These are phyloP conservation scores for Penaeus japonicus DNA, from an alignment of 1,140 invertebrate genomes.

Conservation along the genomic window DNA sequence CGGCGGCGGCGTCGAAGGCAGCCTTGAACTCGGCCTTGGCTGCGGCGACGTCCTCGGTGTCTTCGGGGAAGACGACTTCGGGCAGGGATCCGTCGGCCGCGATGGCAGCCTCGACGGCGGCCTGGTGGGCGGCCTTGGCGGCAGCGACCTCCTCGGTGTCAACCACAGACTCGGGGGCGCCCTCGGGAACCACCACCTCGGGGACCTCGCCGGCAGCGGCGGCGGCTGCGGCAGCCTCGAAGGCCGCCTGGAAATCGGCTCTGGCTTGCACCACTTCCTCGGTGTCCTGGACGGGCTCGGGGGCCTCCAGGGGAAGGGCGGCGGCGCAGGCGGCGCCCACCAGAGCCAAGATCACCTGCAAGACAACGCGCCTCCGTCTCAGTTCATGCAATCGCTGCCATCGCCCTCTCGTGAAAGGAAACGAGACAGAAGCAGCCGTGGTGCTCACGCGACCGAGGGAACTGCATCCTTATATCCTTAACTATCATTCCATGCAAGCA, in stretches of 20 bases:
- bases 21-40: conserved; percentile 50
- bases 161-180: background rate
- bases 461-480: too few relatives aligned
- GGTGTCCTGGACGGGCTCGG: conserved; percentile 16
- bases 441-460: too few relatives aligned
- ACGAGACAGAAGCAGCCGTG: too few relatives aligned
- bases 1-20: conserved; percentile 19
- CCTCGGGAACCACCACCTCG: background rate
- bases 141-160: conserved; percentile 33
- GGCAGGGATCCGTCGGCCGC: conserved; percentile 41
- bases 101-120: conserved; percentile 10
- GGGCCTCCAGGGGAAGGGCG: conserved; percentile 29
- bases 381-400: too few relatives aligned
- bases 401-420: too few relatives aligned
- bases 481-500: too few relatives aligned
- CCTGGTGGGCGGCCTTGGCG: conserved; percentile 18
- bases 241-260: conserved; percentile 17
- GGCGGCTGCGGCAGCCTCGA: background rate
- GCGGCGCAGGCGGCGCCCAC: conserved; percentile 40
- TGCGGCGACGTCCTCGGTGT: conserved; percentile 51
- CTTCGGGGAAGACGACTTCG: conserved; percentile 33
- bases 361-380: too few relatives aligned
- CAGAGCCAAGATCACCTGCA: conserved; percentile 24
- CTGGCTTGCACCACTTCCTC: conserved; percentile 34
- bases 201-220: conserved; percentile 2